Evolutionary conservation across 2,797 vertebrate genomes (phyloP).

Genomic region (Scleropages formosus): DNA sequence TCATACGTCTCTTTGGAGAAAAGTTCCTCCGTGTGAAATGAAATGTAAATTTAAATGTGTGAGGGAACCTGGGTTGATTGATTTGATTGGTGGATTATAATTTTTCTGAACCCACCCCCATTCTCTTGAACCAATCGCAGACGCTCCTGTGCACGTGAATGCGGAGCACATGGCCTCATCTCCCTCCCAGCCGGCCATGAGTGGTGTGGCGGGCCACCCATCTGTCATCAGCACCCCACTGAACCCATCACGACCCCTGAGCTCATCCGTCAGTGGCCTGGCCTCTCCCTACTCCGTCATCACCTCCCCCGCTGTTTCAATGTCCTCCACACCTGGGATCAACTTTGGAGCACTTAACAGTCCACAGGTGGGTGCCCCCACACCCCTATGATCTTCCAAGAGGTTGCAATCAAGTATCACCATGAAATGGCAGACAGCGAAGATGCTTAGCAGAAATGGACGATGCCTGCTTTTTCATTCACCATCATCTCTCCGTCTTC

Average conservation of each 20-base stretch:
- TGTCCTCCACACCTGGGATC: conserved; percentile 80
- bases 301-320: conserved; percentile 72
- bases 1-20: background rate
- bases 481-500: too few species aligned
- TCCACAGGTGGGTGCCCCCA: conserved; percentile 74
- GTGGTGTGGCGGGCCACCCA: conserved; percentile 75
- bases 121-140: background rate
- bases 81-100: background rate
- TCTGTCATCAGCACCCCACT: conserved; percentile 79
- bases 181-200: conserved; percentile 66
- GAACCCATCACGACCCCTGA: conserved; percentile 57
- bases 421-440: too few species aligned
- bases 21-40: background rate
- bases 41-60: background rate
- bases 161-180: conserved; percentile 68
- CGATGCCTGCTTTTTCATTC: too few species aligned
- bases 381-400: too few species aligned
- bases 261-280: conserved; percentile 71
- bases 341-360: conserved; percentile 74
- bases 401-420: background rate
- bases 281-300: conserved; percentile 85
- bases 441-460: too few species aligned
- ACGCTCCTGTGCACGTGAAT: conserved; percentile 14
- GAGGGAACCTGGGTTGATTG: too few species aligned
- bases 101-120: background rate